phyloP scores from a whole-genome alignment of 2,797 vertebrate genomes.

The Cheirogaleus major region DNA sequence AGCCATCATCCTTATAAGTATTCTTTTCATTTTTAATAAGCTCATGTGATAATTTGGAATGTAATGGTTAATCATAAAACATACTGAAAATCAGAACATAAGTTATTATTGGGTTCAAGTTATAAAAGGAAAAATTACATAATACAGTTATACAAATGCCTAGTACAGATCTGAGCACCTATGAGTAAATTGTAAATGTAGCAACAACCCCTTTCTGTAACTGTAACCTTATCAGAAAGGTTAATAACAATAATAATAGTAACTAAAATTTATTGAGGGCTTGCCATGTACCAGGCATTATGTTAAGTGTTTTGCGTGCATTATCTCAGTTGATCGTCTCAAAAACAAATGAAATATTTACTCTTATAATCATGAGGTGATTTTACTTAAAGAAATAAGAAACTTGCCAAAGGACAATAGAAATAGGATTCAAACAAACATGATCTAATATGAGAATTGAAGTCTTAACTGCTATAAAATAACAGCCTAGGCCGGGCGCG shows the following conservation, averaged over 20 bases:
- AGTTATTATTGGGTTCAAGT: neutral
- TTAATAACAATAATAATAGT: neutral
- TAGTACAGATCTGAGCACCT: neutral
- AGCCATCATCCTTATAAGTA: neutral
- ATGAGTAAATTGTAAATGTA: neutral
- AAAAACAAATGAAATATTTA: neutral
- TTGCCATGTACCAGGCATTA: neutral
- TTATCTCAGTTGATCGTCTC: neutral
- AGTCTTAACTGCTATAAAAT: neutral
- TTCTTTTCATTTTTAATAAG: neutral
- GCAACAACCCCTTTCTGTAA: neutral
- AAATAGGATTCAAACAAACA: neutral
- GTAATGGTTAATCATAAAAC: neutral
- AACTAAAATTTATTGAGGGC: neutral
- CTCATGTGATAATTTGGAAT: neutral
- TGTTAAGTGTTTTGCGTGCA: neutral
- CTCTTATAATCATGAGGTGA: neutral
- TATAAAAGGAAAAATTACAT: neutral
- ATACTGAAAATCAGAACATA: neutral
- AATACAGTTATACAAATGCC: neutral
- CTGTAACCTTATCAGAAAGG: neutral
- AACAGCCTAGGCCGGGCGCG: neutral
- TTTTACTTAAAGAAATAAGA: neutral
- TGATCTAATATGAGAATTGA: neutral
- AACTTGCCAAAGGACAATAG: neutral